Conservation (phyloP, 2,888 invertebrate genomes). For the Hypsopygia costalis region DNA sequence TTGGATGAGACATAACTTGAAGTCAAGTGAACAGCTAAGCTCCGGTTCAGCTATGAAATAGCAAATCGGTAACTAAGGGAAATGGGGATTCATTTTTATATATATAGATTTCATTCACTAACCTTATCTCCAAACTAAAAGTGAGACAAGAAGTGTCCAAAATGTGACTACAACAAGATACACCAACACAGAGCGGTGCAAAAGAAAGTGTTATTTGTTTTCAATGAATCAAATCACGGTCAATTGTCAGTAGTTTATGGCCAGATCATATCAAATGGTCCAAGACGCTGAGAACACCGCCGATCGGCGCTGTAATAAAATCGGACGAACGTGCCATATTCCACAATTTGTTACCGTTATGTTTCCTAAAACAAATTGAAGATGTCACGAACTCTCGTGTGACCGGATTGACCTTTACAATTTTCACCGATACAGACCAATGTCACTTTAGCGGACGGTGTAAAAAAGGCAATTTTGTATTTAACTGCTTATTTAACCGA, state of each 20-base stretch:
- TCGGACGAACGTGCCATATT: background rate
- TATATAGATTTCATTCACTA: too few species aligned
- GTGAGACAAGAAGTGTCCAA: too few species aligned
- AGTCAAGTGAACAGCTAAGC: too few species aligned
- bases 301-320: background rate
- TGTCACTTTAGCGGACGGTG: background rate
- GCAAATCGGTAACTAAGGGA: too few species aligned
- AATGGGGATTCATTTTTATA: too few species aligned
- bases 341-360: slow-evolving; percentile 25
- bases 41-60: too few species aligned
- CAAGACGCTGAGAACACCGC: background rate
- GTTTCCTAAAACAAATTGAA: slow-evolving; percentile 37
- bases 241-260: background rate
- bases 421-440: slow-evolving; percentile 19
- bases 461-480: too few species aligned
- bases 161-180: too few species aligned
- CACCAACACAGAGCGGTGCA: too few species aligned
- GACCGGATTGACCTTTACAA: slow-evolving; percentile 33
- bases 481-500: too few species aligned
- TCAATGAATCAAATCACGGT: background rate
- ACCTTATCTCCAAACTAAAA: too few species aligned
- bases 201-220: background rate
- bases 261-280: background rate
- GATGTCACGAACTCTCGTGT: slow-evolving; percentile 41
- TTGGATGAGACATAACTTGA: too few species aligned